phyloP scores from a whole-genome alignment of 2,797 vertebrate genomes.

The Sternotherus odoratus region DNA sequence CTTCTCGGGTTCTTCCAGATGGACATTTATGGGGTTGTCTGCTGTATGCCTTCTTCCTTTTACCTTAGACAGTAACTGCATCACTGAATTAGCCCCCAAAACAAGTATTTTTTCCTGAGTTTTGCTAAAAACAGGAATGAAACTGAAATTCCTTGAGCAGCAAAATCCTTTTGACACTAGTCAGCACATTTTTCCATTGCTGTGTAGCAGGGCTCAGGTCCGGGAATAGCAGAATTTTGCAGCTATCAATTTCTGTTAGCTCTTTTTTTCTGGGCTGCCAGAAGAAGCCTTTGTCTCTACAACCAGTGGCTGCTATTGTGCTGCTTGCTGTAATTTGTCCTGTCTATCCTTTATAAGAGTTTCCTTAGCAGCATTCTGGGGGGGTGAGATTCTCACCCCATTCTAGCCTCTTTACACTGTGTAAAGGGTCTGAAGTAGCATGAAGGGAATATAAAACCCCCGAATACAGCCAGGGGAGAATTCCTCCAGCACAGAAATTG shows the following conservation, averaged over 20 bases:
- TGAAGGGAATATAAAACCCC: not conserved
- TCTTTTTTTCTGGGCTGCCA: not conserved
- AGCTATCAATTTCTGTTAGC: not conserved
- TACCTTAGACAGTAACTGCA: constrained; percentile 41
- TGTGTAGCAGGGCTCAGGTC: not conserved
- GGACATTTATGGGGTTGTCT: constrained; percentile 32
- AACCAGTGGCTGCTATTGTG: not conserved
- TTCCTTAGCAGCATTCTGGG: not conserved
- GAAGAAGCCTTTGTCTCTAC: not conserved
- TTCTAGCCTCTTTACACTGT: not conserved
- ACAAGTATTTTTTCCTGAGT: not conserved
- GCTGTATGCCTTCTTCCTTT: constrained; percentile 48
- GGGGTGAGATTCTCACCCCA: not conserved
- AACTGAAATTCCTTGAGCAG: constrained; percentile 18
- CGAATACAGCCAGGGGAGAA: not conserved
- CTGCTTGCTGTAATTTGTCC: no score
- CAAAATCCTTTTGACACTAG: constrained; percentile 26
- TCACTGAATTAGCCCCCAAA: constrained; percentile 57
- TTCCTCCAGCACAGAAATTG: not conserved
- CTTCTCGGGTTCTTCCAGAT: not conserved
- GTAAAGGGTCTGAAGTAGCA: not conserved
- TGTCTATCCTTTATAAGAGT: not conserved
- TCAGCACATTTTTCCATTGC: not conserved
- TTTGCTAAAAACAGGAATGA: not conserved
- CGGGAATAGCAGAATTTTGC: not conserved